phyloP scores from a whole-genome alignment of 2,113 vertebrate species.

The Phainopepla nitens region DNA sequence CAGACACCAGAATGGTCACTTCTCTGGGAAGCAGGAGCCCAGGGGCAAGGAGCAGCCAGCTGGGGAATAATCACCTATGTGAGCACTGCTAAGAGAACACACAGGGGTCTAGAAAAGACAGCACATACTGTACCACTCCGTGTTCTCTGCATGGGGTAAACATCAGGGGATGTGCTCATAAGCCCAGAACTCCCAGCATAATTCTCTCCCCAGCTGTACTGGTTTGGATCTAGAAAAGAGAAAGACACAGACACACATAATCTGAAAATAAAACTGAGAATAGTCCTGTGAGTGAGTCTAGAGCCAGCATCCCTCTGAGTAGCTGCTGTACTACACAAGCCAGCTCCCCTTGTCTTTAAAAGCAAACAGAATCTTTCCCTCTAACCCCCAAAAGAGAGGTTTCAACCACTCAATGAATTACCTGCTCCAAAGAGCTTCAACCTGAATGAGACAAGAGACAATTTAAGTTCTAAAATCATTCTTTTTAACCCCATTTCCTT shows the following conservation, averaged over 20 bases:
- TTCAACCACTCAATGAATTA: background rate
- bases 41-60: background rate
- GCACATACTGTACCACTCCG: constrained; percentile 94
- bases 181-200: constrained; percentile 96
- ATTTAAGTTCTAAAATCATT: background rate
- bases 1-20: background rate
- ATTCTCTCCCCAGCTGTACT: constrained; percentile 98
- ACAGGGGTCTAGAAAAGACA: background rate
- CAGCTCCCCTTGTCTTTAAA: background rate
- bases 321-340: background rate
- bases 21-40: background rate
- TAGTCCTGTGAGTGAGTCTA: background rate
- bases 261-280: constrained; percentile 40
- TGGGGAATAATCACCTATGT: background rate
- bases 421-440: background rate
- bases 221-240: constrained; percentile 86
- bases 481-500: background rate
- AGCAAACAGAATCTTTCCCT: background rate
- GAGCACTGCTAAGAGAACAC: background rate
- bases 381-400: background rate
- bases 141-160: constrained; percentile 87
- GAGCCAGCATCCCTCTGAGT: background rate
- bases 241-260: constrained; percentile 41
- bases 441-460: background rate
- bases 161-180: constrained; percentile 91